Conservation (phyloP, 1,140 invertebrate species). For the Drosophila gunungcola region DNA sequence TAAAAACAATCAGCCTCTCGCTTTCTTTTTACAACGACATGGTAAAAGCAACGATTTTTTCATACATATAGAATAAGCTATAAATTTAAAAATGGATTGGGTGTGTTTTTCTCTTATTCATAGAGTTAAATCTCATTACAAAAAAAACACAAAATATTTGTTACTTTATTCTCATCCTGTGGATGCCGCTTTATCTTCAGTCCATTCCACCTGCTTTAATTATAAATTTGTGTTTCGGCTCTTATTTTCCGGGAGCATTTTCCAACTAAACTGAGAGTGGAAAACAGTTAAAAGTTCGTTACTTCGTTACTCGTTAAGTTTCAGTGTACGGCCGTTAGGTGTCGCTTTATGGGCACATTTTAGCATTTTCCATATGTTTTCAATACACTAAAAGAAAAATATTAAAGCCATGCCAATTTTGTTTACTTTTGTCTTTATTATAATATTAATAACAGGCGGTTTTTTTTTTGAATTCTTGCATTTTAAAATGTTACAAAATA, state of each 20-base stretch:
- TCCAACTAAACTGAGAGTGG: slow-evolving; percentile 24
- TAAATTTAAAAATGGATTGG: too few species aligned
- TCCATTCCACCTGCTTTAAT: slow-evolving; percentile 14
- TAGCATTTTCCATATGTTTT: slow-evolving; percentile 47
- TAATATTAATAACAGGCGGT: too few species aligned
- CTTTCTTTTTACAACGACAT: not conserved
- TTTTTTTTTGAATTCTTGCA: too few species aligned
- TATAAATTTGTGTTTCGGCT: slow-evolving; percentile 27
- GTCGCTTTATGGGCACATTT: slow-evolving; percentile 69
- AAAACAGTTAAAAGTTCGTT: slow-evolving; percentile 29
- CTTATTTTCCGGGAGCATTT: slow-evolving; percentile 22
- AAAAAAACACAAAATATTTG: too few species aligned
- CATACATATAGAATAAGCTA: too few species aligned
- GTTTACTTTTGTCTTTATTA: too few species aligned
- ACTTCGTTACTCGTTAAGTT: slow-evolving; percentile 59
- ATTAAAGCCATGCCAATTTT: too few species aligned
- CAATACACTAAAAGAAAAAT: not conserved
- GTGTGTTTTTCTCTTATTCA: too few species aligned
- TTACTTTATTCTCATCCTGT: not conserved
- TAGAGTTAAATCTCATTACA: too few species aligned
- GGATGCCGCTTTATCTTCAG: slow-evolving; percentile 13
- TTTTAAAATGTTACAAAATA: too few species aligned
- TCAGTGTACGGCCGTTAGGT: slow-evolving; percentile 63
- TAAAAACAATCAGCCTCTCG: slow-evolving; percentile 18
- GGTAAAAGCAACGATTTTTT: too few species aligned